Percentiles rank a stretch among this genome's conserved stretches.
These are phyloP conservation scores for Bos taurus DNA, from an alignment of 2,113 vertebrate species.

Conservation along the genomic window DNA sequence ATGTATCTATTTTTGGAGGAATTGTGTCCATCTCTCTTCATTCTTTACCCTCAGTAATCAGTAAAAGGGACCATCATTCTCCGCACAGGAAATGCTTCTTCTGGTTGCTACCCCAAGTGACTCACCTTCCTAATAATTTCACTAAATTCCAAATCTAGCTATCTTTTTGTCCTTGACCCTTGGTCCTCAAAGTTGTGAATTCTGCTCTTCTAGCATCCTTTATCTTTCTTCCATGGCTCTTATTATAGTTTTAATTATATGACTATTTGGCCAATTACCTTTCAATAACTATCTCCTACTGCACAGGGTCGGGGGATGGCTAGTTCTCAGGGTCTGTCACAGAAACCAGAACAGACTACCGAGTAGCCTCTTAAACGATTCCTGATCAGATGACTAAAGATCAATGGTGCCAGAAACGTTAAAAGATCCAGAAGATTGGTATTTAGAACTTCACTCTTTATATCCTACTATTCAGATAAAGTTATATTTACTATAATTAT, in stretches of 20 bases:
- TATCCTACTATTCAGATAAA: not conserved
- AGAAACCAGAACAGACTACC: not conserved
- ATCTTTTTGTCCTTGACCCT: not conserved
- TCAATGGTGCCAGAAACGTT: not conserved
- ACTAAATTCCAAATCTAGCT: not conserved
- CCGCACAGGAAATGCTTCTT: not conserved
- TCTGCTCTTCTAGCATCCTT: not conserved
- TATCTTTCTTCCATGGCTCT: not conserved
- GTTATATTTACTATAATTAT: not conserved
- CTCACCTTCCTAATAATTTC: not conserved
- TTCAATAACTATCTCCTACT: not conserved
- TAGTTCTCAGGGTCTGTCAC: too few species aligned
- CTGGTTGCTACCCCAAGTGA: not conserved
- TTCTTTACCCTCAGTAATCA: not conserved
- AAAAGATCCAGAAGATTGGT: not conserved
- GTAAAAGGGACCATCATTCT: not conserved
- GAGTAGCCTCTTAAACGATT: not conserved
- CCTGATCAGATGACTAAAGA: not conserved
- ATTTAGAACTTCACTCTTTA: not conserved
- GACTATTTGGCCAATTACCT: not conserved
- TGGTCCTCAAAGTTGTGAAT: not conserved
- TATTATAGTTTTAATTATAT: not conserved
- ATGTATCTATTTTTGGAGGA: not conserved
- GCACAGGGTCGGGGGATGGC: accelerated
- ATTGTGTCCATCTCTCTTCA: not conserved